These are phyloP conservation scores for Listrodromus nycthemerus DNA, from an alignment of 2,888 invertebrate genomes.

Conservation along the genomic window DNA sequence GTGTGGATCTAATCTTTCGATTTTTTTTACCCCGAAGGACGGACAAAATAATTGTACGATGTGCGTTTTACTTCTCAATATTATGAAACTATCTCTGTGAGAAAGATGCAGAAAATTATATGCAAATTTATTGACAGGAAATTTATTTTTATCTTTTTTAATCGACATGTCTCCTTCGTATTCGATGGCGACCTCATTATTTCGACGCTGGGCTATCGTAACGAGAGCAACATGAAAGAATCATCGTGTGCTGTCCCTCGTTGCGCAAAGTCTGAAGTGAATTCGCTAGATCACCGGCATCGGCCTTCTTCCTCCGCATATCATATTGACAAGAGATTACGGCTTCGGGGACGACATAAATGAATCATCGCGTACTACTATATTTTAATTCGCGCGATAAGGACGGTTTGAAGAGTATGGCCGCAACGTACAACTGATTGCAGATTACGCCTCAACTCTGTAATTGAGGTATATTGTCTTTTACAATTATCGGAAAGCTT, in stretches of 20 bases:
- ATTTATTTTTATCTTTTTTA: conserved; percentile 3
- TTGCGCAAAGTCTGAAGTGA: conserved; percentile 34
- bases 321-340: conserved; percentile 16
- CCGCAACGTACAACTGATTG: neutral
- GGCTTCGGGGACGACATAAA: conserved; percentile 14
- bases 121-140: conserved; percentile 1
- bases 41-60: neutral
- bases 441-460: neutral
- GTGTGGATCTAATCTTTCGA: neutral
- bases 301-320: neutral
- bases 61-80: neutral
- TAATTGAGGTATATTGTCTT: neutral
- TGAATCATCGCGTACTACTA: conserved; percentile 25
- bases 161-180: conserved; percentile 7
- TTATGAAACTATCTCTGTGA: conserved; percentile 8
- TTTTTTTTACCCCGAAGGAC: neutral
- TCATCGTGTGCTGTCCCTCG: conserved; percentile 11
- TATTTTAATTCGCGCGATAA: conserved; percentile 53
- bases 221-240: conserved; percentile 38
- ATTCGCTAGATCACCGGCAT: conserved; percentile 33
- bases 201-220: conserved; percentile 50
- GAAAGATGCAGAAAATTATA: neutral
- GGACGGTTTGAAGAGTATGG: neutral
- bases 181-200: conserved; percentile 54
- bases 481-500: neutral